Percentiles rank a stretch among this genome's conserved stretches.
Conservation (phyloP, 1,140 invertebrate genomes). For the Reticulitermes speratus region DNA sequence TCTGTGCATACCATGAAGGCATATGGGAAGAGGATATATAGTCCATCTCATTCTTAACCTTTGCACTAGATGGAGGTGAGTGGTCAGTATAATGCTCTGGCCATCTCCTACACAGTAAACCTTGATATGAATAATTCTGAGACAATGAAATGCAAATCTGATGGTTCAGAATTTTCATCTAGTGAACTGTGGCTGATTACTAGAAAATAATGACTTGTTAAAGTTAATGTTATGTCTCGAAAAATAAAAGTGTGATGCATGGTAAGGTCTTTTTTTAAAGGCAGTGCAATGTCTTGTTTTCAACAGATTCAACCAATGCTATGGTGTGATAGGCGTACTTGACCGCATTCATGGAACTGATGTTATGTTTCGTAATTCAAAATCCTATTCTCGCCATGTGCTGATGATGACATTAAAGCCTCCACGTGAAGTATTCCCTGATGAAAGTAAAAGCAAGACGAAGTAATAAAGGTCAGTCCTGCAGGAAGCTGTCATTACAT, state of each 20-base stretch:
- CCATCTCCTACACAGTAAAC: too few relatives aligned
- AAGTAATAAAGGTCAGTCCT: conserved; percentile 33
- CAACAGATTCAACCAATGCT: conserved; percentile 81
- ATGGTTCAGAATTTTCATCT: too few relatives aligned
- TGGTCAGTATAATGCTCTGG: too few relatives aligned
- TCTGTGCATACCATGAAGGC: too few relatives aligned
- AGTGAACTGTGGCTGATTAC: too few relatives aligned
- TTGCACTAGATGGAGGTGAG: too few relatives aligned
- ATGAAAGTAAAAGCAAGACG: conserved; percentile 52
- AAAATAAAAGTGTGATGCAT: too few relatives aligned
- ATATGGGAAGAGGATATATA: too few relatives aligned
- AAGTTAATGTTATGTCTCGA: background rate
- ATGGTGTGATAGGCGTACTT: conserved; percentile 78
- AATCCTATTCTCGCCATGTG: conserved; percentile 71
- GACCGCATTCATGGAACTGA: conserved; percentile 87
- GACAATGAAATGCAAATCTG: too few relatives aligned
- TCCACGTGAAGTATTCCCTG: conserved; percentile 71
- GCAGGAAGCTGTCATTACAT: too few relatives aligned
- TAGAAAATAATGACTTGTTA: background rate
- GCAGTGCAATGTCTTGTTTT: background rate
- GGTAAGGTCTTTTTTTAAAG: background rate
- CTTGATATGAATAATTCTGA: too few relatives aligned
- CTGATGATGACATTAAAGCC: conserved; percentile 80
- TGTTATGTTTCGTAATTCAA: conserved; percentile 69
- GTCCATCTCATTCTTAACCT: too few relatives aligned